These are phyloP conservation scores for Felis chaus DNA, from an alignment of 2,113 vertebrate species.

Conservation along the genomic window DNA sequence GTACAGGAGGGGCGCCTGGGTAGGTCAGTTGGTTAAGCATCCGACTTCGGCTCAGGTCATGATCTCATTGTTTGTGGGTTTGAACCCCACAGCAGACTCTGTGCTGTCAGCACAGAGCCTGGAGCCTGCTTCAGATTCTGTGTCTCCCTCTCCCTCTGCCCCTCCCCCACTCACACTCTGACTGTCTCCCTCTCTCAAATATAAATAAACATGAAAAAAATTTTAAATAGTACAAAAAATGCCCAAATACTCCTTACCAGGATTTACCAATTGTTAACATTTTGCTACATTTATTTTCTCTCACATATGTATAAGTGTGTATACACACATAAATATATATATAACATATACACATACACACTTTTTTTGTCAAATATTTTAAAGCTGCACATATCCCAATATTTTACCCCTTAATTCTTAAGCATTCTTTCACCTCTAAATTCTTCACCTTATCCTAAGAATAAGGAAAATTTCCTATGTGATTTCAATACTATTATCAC, in stretches of 20 bases:
- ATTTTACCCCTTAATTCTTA: constrained; percentile 23
- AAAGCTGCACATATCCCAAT: neutral
- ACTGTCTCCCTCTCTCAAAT: no score
- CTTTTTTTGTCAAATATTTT: neutral
- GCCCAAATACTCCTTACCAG: neutral
- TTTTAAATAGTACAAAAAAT: neutral
- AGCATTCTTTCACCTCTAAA: neutral
- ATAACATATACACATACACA: neutral
- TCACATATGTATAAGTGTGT: neutral
- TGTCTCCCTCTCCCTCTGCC: no score
- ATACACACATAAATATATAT: neutral
- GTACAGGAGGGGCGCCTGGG: neutral
- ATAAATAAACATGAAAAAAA: neutral
- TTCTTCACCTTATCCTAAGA: constrained; percentile 18
- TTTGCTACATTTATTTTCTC: constrained; percentile 17
- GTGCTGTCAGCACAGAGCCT: no score
- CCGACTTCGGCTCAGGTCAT: no score
- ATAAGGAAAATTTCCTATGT: neutral
- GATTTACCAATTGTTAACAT: neutral
- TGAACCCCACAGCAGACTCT: no score
- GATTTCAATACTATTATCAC: neutral
- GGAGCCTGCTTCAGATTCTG: no score
- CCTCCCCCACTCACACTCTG: no score
- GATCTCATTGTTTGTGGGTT: no score
- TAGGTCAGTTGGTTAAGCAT: no score